phyloP scores from a whole-genome alignment of 2,113 vertebrate genomes.

The Dendrocopos noguchii region DNA sequence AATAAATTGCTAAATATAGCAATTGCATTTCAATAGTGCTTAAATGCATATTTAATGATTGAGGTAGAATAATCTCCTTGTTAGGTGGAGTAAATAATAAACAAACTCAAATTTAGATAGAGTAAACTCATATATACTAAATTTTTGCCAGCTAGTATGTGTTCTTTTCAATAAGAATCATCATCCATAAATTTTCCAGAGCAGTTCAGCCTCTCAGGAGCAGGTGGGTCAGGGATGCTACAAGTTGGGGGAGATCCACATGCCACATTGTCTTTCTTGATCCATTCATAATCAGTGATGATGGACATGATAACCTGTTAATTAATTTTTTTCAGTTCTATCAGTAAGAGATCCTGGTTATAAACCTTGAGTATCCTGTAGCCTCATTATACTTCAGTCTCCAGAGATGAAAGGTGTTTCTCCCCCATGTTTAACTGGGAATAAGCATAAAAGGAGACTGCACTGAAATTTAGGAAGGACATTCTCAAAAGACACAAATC shows the following conservation, averaged over 20 bases:
- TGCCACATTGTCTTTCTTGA: not conserved
- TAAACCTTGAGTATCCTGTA: not conserved
- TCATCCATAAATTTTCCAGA: not conserved
- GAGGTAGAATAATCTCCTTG: not conserved
- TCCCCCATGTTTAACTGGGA: not conserved
- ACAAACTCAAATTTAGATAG: not conserved
- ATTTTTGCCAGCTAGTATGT: not conserved
- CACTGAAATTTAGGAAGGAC: not conserved
- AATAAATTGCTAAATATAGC: not conserved
- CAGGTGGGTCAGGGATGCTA: not conserved
- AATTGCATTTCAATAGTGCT: not conserved
- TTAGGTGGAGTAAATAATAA: not conserved
- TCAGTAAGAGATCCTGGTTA: not conserved
- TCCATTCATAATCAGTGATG: not conserved
- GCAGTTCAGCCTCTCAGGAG: not conserved
- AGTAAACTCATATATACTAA: not conserved
- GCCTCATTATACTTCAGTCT: not conserved
- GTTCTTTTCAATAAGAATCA: not conserved
- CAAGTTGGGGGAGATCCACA: fast-evolving
- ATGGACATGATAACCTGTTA: not conserved
- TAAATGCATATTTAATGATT: not conserved
- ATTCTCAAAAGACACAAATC: not conserved
- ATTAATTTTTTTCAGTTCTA: not conserved
- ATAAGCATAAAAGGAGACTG: not conserved
- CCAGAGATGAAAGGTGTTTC: not conserved